These are phyloP conservation scores for Crotalus adamanteus DNA, from an alignment of 2,797 vertebrate genomes.

Conservation along the genomic window DNA sequence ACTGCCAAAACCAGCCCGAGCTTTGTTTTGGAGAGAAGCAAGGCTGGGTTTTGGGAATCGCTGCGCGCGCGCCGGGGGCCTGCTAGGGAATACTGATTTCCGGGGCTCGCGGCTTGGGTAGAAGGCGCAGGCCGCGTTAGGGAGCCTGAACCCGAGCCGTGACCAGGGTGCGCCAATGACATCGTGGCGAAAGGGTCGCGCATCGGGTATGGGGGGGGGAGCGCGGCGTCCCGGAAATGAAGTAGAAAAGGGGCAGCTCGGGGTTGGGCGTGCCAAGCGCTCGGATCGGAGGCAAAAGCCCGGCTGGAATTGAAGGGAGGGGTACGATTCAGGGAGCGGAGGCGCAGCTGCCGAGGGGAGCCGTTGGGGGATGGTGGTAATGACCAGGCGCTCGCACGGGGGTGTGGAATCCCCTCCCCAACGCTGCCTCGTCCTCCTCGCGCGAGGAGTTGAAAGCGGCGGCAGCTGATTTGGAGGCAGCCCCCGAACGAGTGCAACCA, in stretches of 20 bases:
- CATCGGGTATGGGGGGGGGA: too few species aligned
- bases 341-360: not conserved
- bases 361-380: not conserved
- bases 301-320: not conserved
- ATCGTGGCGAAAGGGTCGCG: too few species aligned
- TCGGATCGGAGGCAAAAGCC: too few species aligned
- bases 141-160: not conserved
- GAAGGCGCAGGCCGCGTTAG: not conserved
- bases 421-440: not conserved
- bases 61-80: not conserved
- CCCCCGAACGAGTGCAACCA: conserved; percentile 35
- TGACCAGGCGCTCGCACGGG: not conserved
- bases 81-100: not conserved
- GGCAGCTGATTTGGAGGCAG: not conserved
- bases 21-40: conserved; percentile 2
- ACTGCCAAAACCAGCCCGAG: not conserved
- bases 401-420: not conserved
- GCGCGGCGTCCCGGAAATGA: conserved; percentile 12
- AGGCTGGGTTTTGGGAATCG: not conserved
- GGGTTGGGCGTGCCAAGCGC: not conserved
- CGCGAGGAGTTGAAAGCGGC: not conserved
- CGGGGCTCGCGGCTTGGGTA: not conserved
- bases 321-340: not conserved
- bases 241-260: not conserved
- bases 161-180: not conserved